A percentile compares a stretch with the other conserved stretches of the same genome.
These are phyloP conservation scores for Phorcus lineatus DNA, from an alignment of 2,888 invertebrate genomes.

Conservation along the genomic window DNA sequence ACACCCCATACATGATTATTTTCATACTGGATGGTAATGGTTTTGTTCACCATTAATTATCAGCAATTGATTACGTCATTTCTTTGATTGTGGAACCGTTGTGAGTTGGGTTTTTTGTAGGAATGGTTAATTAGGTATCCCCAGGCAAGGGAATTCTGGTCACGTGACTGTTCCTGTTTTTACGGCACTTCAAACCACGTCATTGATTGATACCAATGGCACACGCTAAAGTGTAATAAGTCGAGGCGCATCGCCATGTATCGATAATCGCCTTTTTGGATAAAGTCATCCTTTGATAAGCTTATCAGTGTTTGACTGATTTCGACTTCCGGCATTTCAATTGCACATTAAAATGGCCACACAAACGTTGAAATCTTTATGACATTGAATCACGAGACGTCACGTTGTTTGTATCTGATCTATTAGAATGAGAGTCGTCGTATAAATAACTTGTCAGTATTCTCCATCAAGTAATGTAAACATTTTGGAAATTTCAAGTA, in stretches of 20 bases:
- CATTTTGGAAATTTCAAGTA: too few species aligned
- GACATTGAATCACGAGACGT: too few species aligned
- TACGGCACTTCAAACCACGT: neutral
- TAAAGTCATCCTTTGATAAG: conserved; percentile 11
- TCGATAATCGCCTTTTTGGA: conserved; percentile 1
- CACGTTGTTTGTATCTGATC: too few species aligned
- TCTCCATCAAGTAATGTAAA: too few species aligned
- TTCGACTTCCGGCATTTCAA: neutral
- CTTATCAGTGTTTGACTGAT: neutral
- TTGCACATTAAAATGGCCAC: neutral
- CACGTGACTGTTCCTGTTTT: neutral
- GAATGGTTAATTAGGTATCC: neutral
- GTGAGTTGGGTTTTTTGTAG: too few species aligned
- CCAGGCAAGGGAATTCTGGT: neutral
- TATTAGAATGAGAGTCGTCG: too few species aligned
- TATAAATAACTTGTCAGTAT: too few species aligned
- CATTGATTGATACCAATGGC: neutral
- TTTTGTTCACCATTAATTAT: too few species aligned
- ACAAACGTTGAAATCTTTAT: neutral
- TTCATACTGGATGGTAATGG: too few species aligned
- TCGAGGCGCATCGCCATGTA: neutral
- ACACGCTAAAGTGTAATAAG: neutral
- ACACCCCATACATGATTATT: too few species aligned
- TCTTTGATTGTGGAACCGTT: too few species aligned
- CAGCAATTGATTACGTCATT: too few species aligned